Evolutionary conservation across 1,140 invertebrate genomes (phyloP), one percentile per base, ranked within the genome.

Genomic region (Philopotamus ludificatus): DNA sequence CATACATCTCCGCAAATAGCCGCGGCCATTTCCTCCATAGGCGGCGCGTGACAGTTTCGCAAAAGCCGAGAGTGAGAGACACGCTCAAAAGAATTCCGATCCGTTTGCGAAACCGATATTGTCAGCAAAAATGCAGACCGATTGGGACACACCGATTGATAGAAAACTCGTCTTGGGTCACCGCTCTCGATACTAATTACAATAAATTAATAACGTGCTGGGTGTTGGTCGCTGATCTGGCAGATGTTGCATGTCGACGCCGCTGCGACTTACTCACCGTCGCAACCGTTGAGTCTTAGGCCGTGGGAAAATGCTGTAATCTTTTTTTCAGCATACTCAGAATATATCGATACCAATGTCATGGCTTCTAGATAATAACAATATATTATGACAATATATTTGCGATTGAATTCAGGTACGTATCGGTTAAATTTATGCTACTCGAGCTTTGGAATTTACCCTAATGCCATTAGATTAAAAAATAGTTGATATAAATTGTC

Each of bases 51-150:
- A 34, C 28, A 12, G 28, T 34, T 34, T 34, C 28, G 28, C 28
- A 20, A 18, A 45, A 44, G n/a, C 47, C n/a, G n/a, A 50, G 3
- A 22, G 20, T 51, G 7, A 25, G 22, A 51, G 20, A 26, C 51
- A 28, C 28, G 51, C 39, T 55, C 54, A 57, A 57, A 57, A 57
- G 54, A 57, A 57, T 42, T 57, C 54, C 54, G 54, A 15, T 39
- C n/a, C 15, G n/a, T 26, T 57, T 57, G 54, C 39, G 54, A 57
- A 57, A 57, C 39, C 53, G 41, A 57, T 28, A 57, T 57, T 42
- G 54, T 42, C 28, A 42, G 42, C 42, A 42, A 57, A 57, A 57
- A 57, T 42, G 54, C 34, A 12, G 34, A 57, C 54, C 34, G 54
- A 34, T 34, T 34, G 28, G 28, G 28, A n/a, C 28, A 34, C n/a